Conservation (phyloP, 1,140 invertebrate species). For the Ptiloglossa arizonensis region DNA sequence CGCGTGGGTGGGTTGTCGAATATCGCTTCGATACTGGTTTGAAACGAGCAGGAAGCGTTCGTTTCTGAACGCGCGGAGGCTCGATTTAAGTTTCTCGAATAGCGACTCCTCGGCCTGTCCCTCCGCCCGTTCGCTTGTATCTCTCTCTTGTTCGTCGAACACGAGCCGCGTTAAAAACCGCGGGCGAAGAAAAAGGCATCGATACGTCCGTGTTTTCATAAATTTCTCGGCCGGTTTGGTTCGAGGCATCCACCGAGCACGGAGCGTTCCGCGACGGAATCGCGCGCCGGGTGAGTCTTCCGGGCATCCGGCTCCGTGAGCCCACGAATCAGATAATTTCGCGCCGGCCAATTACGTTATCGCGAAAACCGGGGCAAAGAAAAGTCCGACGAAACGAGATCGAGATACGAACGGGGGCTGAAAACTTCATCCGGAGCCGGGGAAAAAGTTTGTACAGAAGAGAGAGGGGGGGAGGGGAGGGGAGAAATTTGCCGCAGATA, state of each 20-base stretch:
- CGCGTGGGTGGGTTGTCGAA: slow-evolving; percentile 69
- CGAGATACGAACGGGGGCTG: slow-evolving; percentile 8
- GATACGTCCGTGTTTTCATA: slow-evolving; percentile 44
- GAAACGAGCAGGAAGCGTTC: slow-evolving; percentile 60
- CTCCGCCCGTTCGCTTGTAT: neutral
- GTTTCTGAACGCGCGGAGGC: slow-evolving; percentile 42
- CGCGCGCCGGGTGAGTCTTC: slow-evolving; percentile 18
- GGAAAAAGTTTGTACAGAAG: no score
- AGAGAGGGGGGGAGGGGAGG: no score
- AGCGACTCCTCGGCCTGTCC: slow-evolving; percentile 2
- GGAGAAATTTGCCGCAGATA: slow-evolving; percentile 51
- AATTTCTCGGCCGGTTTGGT: slow-evolving; percentile 43
- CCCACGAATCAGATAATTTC: slow-evolving; percentile 70
- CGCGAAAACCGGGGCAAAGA: slow-evolving; percentile 36
- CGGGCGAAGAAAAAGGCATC: neutral
- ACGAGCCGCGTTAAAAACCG: neutral
- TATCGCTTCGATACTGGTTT: slow-evolving; percentile 66
- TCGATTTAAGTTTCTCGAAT: slow-evolving; percentile 62
- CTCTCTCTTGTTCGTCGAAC: neutral
- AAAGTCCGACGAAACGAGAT: slow-evolving; percentile 29
- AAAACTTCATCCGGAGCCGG: slow-evolving; percentile 48
- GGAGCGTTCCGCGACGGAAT: neutral
- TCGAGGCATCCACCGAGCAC: no score
- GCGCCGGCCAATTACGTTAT: slow-evolving; percentile 69
- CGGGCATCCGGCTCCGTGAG: slow-evolving; percentile 49